A percentile compares a stretch with the other conserved stretches of the same genome.
Evolutionary conservation across 2,888 invertebrate species (phyloP).

Genomic region (Erynnis tages): DNA sequence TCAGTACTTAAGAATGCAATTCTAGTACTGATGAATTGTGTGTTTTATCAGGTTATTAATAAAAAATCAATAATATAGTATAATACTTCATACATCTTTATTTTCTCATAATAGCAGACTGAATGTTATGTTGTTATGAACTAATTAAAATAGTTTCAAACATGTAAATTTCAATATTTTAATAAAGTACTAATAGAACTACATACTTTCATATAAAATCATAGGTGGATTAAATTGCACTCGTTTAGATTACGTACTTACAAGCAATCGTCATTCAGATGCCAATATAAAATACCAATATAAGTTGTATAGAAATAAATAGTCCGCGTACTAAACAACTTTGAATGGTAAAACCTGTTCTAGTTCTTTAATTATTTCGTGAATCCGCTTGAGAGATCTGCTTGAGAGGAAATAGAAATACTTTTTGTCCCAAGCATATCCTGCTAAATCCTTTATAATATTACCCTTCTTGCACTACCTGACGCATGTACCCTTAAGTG

Average conservation of each 20-base stretch:
- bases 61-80: too few relatives aligned
- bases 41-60: too few relatives aligned
- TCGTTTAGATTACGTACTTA: background rate
- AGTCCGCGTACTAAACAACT: slow-evolving; percentile 17
- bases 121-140: too few relatives aligned
- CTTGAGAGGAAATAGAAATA: slow-evolving; percentile 22
- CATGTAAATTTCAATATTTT: too few relatives aligned
- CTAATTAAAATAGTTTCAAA: slow-evolving; percentile 44
- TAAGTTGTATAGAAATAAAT: slow-evolving; percentile 11
- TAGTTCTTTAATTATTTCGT: slow-evolving; percentile 22
- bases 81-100: too few relatives aligned
- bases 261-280: slow-evolving; percentile 3
- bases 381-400: slow-evolving; percentile 19
- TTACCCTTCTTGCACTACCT: slow-evolving; percentile 2
- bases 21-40: too few relatives aligned
- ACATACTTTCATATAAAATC: background rate
- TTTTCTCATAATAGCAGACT: too few relatives aligned
- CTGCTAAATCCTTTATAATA: slow-evolving; percentile 15
- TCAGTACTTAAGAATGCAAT: too few relatives aligned
- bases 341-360: slow-evolving; percentile 24
- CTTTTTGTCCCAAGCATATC: slow-evolving; percentile 19
- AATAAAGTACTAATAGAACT: background rate
- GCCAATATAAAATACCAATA: slow-evolving; percentile 9
- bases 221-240: background rate
- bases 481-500: slow-evolving; percentile 9